A percentile compares a stretch with the other conserved stretches of the same genome.
Evolutionary conservation across 2,888 invertebrate species (phyloP).

Genomic region (Cecidostiba fungosa): DNA sequence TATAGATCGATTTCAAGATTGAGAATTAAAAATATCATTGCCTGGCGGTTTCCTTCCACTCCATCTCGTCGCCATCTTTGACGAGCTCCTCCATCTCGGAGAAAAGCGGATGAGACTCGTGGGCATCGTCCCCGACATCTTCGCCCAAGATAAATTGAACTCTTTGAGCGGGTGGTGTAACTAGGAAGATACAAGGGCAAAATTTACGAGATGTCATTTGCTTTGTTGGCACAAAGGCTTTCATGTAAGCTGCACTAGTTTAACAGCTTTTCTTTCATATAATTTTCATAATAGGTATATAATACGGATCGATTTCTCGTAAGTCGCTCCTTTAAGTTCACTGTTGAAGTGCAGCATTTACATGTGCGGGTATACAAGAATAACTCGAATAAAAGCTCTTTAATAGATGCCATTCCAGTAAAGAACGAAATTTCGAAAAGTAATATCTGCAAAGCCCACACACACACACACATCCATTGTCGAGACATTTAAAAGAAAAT

Average conservation of each 20-base stretch:
- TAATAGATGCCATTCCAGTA: slow-evolving; percentile 36
- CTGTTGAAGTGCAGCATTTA: not conserved
- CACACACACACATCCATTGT: slow-evolving; percentile 5
- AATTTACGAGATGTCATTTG: not conserved
- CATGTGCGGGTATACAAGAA: not conserved
- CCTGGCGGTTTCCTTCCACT: slow-evolving; percentile 99
- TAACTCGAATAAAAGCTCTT: not conserved
- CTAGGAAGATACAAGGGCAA: slow-evolving; percentile 81
- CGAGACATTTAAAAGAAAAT: not conserved
- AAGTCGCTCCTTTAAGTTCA: not conserved
- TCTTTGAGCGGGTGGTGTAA: slow-evolving; percentile 96
- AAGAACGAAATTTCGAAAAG: slow-evolving; percentile 8
- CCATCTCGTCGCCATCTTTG: slow-evolving; percentile 90
- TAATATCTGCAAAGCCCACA: not conserved
- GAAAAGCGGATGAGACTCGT: slow-evolving; percentile 95
- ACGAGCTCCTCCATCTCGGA: slow-evolving; percentile 98
- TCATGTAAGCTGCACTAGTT: slow-evolving; percentile 15
- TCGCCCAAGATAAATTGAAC: slow-evolving; percentile 98
- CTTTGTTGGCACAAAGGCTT: not conserved
- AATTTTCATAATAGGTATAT: not conserved
- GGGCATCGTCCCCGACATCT: slow-evolving; percentile 91
- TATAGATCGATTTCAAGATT: not conserved
- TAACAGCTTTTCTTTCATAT: not conserved
- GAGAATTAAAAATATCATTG: slow-evolving; percentile 70
- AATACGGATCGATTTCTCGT: not conserved